Conservation (phyloP, 2,113 vertebrate genomes). For the Pogona vitticeps region DNA sequence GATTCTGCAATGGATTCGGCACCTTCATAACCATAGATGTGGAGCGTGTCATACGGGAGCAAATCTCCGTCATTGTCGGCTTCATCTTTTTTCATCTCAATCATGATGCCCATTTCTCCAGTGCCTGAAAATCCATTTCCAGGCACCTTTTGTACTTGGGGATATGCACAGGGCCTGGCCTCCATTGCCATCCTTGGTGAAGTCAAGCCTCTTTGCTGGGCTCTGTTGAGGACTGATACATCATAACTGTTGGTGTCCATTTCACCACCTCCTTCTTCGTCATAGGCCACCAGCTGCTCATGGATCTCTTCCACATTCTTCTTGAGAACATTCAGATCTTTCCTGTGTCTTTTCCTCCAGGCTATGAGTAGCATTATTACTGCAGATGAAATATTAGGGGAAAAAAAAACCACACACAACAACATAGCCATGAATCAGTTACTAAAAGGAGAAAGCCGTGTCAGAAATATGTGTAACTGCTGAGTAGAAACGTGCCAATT, state of each 20-base stretch:
- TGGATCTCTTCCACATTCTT: conserved; percentile 91
- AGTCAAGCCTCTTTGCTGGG: conserved; percentile 74
- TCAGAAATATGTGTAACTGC: too few species aligned
- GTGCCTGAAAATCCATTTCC: conserved; percentile 66
- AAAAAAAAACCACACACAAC: background rate
- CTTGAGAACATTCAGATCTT: conserved; percentile 77
- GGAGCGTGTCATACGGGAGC: conserved; percentile 92
- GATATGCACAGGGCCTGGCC: conserved; percentile 68
- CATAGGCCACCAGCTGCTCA: conserved; percentile 94
- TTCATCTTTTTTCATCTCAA: conserved; percentile 93
- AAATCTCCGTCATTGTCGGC: conserved; percentile 90
- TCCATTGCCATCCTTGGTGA: conserved; percentile 38
- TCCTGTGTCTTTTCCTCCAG: conserved; percentile 85
- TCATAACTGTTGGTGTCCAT: conserved; percentile 98
- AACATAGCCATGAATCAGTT: background rate
- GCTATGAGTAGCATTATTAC: conserved; percentile 87
- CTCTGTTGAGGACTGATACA: conserved; percentile 91
- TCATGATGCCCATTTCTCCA: conserved; percentile 93
- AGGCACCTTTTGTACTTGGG: conserved; percentile 81
- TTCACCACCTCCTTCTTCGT: conserved; percentile 97
- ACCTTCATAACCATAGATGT: conserved; percentile 95
- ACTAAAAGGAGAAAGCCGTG: background rate
- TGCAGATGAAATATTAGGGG: conserved; percentile 54
- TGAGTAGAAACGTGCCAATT: too few species aligned
- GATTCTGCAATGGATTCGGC: conserved; percentile 89